A percentile compares a stretch with the other conserved stretches of the same genome.
Conservation (phyloP, 2,797 vertebrate species). For the Hippopotamyrus pictus region DNA sequence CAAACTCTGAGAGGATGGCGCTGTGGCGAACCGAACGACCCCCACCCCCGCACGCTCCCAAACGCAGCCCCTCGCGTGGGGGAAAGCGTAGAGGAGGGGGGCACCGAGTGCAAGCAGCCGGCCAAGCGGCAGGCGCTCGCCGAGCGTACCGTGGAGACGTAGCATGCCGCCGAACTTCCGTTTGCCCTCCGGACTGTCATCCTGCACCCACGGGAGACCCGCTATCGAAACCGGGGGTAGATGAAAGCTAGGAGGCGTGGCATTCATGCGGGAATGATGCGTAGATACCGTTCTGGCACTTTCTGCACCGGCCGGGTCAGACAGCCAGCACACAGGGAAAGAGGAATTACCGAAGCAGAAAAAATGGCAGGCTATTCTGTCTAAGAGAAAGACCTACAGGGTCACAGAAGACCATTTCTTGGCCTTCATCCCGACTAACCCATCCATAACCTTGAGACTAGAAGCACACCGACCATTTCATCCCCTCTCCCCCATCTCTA, state of each 20-base stretch:
- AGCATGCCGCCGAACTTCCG: background rate
- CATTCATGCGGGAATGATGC: too few relatives aligned
- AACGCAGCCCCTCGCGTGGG: too few relatives aligned
- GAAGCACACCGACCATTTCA: background rate
- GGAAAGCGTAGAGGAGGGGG: too few relatives aligned
- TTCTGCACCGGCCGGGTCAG: background rate
- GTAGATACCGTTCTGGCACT: background rate
- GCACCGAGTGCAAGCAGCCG: background rate
- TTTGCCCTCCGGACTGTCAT: background rate
- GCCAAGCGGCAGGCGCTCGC: background rate
- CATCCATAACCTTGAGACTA: background rate
- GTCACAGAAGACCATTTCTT: background rate
- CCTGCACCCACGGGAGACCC: background rate
- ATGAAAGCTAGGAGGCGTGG: background rate
- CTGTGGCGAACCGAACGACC: background rate
- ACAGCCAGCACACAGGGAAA: background rate
- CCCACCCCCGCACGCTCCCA: too few relatives aligned
- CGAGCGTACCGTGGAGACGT: background rate
- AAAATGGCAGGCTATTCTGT: background rate
- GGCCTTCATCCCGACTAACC: background rate
- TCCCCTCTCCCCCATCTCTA: background rate
- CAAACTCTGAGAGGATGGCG: background rate
- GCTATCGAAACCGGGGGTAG: background rate
- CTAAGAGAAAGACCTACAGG: background rate
- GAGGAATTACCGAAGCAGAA: background rate